These are phyloP conservation scores for Dipodomys ordii DNA, from an alignment of 2,113 vertebrate genomes.

Conservation along the genomic window DNA sequence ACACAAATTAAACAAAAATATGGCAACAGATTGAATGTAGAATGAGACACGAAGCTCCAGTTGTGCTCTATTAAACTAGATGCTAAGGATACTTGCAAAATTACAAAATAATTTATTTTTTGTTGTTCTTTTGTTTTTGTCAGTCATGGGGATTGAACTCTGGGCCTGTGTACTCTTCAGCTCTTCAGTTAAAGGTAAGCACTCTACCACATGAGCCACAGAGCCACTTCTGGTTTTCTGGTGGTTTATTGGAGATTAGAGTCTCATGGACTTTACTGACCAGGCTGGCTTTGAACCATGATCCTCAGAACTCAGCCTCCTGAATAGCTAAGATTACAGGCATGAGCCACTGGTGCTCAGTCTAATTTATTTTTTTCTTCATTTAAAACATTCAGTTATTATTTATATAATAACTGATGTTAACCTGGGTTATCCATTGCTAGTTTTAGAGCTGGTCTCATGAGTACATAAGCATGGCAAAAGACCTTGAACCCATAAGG, in stretches of 20 bases:
- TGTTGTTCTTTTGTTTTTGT: too few species aligned
- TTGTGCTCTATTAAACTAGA: background rate
- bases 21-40: background rate
- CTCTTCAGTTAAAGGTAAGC: too few species aligned
- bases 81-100: background rate
- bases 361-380: background rate
- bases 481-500: background rate
- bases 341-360: too few species aligned
- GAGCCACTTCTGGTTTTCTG: too few species aligned
- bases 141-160: too few species aligned
- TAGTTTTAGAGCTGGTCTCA: background rate
- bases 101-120: background rate
- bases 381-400: background rate
- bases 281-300: too few species aligned
- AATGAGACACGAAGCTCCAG: background rate
- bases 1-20: background rate
- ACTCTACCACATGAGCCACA: too few species aligned
- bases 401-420: background rate
- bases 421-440: background rate
- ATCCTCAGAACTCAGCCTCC: too few species aligned
- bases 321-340: too few species aligned
- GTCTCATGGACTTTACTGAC: too few species aligned
- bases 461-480: background rate
- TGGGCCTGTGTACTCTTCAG: too few species aligned
- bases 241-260: too few species aligned